Base-by-base conservation (phyloP, 2,888 invertebrate genomes). In the Anticlea derivata region DNA sequence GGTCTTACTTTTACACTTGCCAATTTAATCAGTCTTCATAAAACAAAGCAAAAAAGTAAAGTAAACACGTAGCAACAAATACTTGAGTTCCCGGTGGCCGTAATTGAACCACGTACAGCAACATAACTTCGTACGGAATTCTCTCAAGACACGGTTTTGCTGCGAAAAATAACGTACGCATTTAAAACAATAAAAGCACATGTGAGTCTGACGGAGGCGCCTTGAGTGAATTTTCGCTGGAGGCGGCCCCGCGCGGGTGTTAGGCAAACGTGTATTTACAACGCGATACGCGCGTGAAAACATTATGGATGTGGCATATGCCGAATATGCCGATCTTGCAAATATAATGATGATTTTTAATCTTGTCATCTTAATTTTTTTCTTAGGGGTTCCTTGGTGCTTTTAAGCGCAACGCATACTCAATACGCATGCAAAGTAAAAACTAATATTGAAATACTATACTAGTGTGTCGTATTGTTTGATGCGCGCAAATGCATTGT, bases 151-250 rank as follows among this genome's bases (percentile, higher is more conserved):
- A 66, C 53, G 70, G 68, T 71, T 75, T 64, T 70, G 70, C 69
- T 73, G 70, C 74, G 75, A 78, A 79, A 83, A 85, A 83, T 80
- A 83, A 75, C 78, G 80, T 78, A 79, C 78, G 80, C 83, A 81
- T 84, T 85, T 83, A 81, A 84, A 84, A 85, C 78, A 84, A 86
- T 86, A 86, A 85, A 84, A 83, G 81, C 74, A 79, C 76, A 79
- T 80, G 75, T 75, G 73, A 70, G 74, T 69, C 75, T 75, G 76
- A 70, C 71, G 76, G 75, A 75, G 77, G 73, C 71, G 74, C 58
- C 73, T 76, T 80, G 78, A 83, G 83, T 83, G 83, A 83, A 84
- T 84, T 86, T 84, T 79, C 75, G 69, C 68, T 60, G 60, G 65
- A 73, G 69, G 65, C 61, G 61, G 60, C 61, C 45, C 60, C 50